Evolutionary conservation across 2,888 invertebrate species (phyloP).

Genomic region (Acanthosepion lycidas): DNA sequence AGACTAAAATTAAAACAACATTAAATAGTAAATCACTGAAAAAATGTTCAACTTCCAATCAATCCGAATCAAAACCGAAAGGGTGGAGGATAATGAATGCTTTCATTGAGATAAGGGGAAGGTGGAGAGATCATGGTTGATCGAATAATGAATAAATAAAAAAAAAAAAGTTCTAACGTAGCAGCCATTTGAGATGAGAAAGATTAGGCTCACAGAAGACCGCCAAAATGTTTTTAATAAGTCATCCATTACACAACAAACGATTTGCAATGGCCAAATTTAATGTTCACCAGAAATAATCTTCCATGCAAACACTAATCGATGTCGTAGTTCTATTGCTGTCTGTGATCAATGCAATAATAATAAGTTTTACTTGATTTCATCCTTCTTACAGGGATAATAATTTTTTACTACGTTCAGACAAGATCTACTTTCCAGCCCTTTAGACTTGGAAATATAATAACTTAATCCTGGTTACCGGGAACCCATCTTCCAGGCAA

Average conservation of each 20-base stretch:
- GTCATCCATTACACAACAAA: background rate
- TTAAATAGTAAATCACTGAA: too few relatives aligned
- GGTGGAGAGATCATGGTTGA: background rate
- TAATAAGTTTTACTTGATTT: background rate
- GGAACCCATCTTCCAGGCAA: too few relatives aligned
- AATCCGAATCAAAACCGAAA: background rate
- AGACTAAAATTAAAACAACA: background rate
- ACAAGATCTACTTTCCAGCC: too few relatives aligned
- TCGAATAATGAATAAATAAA: background rate
- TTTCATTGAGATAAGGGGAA: background rate
- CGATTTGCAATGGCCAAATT: background rate
- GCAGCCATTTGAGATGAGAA: background rate
- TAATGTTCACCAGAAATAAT: background rate
- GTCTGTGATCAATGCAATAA: background rate
- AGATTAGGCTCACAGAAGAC: background rate
- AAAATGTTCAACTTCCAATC: background rate
- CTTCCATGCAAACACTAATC: background rate
- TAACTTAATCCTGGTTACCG: too few relatives aligned
- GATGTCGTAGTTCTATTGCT: background rate
- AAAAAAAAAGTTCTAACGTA: background rate
- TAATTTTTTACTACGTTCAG: too few relatives aligned
- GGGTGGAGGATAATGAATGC: background rate
- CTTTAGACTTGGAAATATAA: too few relatives aligned
- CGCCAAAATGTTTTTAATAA: background rate
- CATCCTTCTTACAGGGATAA: too few relatives aligned